A percentile compares a stretch with the other conserved stretches of the same genome.
Evolutionary conservation across 1,140 invertebrate species (phyloP).

Genomic region (Drosophila melanica): DNA sequence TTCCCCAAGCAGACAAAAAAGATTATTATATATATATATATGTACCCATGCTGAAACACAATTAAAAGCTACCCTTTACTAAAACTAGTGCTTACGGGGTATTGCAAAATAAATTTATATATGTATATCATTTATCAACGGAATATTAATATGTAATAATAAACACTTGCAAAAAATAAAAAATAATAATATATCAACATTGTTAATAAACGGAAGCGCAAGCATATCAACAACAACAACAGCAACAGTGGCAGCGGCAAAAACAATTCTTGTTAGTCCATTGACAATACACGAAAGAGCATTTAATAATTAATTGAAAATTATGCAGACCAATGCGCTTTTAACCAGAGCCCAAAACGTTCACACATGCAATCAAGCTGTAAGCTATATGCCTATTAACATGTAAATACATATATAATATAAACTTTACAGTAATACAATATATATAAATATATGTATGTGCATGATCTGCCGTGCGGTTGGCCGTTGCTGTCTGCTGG

Average conservation of each 20-base stretch:
- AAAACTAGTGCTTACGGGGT: neutral
- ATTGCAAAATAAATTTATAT: slow-evolving; percentile 7
- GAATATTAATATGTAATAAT: slow-evolving; percentile 25
- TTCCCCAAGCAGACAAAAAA: too few species aligned
- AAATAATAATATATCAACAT: slow-evolving; percentile 24
- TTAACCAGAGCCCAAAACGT: slow-evolving; percentile 30
- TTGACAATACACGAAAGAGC: slow-evolving; percentile 59
- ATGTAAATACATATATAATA: slow-evolving; percentile 5
- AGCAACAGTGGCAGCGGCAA: slow-evolving; percentile 8
- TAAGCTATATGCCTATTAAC: slow-evolving; percentile 29
- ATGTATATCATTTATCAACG: neutral
- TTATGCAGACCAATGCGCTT: slow-evolving; percentile 62
- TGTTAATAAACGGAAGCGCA: slow-evolving; percentile 61
- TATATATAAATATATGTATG: slow-evolving; percentile 11
- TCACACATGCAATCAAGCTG: slow-evolving; percentile 27
- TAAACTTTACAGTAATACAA: neutral
- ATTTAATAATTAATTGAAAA: slow-evolving; percentile 69
- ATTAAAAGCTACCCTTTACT: neutral
- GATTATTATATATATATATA: too few species aligned
- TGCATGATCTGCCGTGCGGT: slow-evolving; percentile 31
- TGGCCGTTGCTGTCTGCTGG: slow-evolving; percentile 7
- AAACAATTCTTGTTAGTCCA: slow-evolving; percentile 56
- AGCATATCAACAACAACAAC: slow-evolving; percentile 42
- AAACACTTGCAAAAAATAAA: slow-evolving; percentile 10
- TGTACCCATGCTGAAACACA: too few species aligned